Evolutionary conservation across 2,113 vertebrate species (phyloP).

Genomic region (Erythrocebus patas): DNA sequence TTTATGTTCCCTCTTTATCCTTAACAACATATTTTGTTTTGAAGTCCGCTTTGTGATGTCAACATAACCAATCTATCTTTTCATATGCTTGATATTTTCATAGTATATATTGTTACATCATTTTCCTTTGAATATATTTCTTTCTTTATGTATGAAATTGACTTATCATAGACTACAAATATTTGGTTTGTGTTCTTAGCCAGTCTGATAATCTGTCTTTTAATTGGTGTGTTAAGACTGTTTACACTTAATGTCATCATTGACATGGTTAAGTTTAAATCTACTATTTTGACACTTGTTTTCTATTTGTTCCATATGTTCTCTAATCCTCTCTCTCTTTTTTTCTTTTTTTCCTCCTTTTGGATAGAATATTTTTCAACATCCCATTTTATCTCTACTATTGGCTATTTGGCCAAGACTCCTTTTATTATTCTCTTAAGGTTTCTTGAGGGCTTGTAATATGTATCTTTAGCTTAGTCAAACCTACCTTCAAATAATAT

Average conservation of each 20-base stretch:
- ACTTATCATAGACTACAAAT: background rate
- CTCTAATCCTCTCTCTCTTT: background rate
- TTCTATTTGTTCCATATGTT: background rate
- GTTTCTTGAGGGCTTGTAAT: background rate
- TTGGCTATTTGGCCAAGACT: background rate
- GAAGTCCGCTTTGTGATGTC: background rate
- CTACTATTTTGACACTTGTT: background rate
- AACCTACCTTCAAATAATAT: background rate
- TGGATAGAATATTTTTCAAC: background rate
- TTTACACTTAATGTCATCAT: background rate
- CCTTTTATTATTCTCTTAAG: background rate
- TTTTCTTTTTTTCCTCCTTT: background rate
- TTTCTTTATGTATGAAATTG: background rate
- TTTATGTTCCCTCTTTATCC: background rate
- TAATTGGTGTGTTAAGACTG: background rate
- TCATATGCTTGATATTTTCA: background rate
- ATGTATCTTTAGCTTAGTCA: background rate
- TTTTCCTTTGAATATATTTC: background rate
- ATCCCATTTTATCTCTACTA: background rate
- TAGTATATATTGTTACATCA: background rate
- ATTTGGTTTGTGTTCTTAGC: background rate
- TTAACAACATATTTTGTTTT: background rate
- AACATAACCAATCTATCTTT: background rate
- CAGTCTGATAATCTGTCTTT: background rate
- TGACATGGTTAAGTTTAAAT: background rate